These are phyloP conservation scores for Coregonus clupeaformis DNA, from an alignment of 2,113 vertebrate species.

Conservation along the genomic window DNA sequence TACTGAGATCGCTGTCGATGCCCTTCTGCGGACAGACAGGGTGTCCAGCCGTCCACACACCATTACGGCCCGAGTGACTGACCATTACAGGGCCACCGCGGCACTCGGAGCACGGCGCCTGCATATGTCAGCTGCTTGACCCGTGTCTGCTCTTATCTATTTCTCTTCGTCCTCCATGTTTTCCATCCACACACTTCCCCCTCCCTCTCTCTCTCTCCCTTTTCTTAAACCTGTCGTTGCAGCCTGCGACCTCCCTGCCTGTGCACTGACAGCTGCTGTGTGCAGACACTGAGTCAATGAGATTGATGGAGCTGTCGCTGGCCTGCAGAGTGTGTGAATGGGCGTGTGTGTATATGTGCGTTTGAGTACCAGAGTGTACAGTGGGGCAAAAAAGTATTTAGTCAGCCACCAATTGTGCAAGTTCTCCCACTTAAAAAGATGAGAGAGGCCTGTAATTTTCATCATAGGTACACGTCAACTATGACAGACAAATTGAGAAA, in stretches of 20 bases:
- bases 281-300: slow-evolving; percentile 35
- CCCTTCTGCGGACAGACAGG: not conserved
- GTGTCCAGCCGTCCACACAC: not conserved
- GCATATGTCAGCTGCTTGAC: slow-evolving; percentile 8
- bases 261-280: slow-evolving; percentile 35
- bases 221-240: slow-evolving; percentile 25
- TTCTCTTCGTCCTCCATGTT: not conserved
- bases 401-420: too few relatives aligned
- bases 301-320: slow-evolving; percentile 48
- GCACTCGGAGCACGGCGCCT: not conserved
- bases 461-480: too few relatives aligned
- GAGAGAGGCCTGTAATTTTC: too few relatives aligned
- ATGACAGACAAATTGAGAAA: too few relatives aligned
- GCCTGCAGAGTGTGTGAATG: slow-evolving; percentile 23
- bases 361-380: not conserved
- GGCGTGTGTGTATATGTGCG: slow-evolving; percentile 1
- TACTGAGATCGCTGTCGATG: slow-evolving; percentile 41
- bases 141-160: not conserved
- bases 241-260: slow-evolving; percentile 42
- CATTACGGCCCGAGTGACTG: not conserved
- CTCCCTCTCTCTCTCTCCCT: not conserved
- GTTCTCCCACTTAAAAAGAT: too few relatives aligned
- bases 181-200: not conserved
- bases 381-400: too few relatives aligned
- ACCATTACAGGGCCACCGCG: not conserved